phyloP scores from a whole-genome alignment of 2,797 vertebrate genomes.

The Neopelma chrysocephalum region DNA sequence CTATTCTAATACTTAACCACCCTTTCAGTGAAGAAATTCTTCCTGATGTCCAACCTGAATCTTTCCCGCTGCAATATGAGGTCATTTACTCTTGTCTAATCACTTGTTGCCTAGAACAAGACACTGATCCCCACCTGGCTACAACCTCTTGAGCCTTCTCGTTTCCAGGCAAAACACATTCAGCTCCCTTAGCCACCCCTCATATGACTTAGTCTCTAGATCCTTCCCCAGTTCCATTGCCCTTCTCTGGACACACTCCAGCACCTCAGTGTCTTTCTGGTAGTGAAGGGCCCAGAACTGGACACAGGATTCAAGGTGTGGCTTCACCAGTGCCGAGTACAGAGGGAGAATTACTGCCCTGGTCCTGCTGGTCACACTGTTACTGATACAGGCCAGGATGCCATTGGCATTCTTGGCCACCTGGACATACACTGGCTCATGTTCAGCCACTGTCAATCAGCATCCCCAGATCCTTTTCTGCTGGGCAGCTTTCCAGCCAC shows the following conservation, averaged over 20 bases:
- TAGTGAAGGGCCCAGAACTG: background rate
- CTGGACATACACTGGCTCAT: background rate
- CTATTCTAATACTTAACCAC: background rate
- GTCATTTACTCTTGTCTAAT: background rate
- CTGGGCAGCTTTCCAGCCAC: background rate
- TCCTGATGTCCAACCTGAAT: background rate
- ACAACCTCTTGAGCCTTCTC: background rate
- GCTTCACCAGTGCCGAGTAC: accelerated
- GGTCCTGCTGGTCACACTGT: background rate
- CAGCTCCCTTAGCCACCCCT: background rate
- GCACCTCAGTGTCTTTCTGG: background rate
- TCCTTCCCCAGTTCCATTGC: background rate
- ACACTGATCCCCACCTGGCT: background rate
- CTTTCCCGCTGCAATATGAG: background rate
- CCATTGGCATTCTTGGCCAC: background rate
- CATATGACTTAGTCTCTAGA: background rate
- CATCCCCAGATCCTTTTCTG: background rate
- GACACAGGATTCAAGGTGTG: background rate
- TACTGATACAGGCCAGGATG: background rate
- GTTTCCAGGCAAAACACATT: background rate
- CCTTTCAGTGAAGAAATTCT: background rate
- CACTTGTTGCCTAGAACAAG: background rate
- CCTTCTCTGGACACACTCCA: background rate
- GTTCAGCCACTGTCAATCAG: background rate
- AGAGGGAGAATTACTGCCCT: background rate